Conservation (phyloP, 2,888 invertebrate genomes). For the Machimus rusticus region DNA sequence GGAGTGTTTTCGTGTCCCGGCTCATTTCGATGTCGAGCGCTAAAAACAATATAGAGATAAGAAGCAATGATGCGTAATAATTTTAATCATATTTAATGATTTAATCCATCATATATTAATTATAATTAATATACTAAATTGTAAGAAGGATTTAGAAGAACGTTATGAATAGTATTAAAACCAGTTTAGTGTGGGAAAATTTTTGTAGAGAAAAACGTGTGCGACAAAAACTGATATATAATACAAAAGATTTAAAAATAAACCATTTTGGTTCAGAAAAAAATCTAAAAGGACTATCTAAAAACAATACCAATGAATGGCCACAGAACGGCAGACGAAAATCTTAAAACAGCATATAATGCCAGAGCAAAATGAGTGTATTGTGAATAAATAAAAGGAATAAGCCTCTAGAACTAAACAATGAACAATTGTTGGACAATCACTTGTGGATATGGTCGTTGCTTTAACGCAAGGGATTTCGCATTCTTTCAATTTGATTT, state of each 20-base stretch:
- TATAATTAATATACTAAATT: neutral
- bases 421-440: neutral
- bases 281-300: neutral
- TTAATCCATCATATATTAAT: neutral
- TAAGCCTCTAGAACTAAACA: neutral
- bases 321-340: neutral
- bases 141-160: neutral
- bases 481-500: neutral
- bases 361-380: neutral
- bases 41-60: no score
- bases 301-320: neutral
- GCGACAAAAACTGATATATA: neutral
- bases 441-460: neutral
- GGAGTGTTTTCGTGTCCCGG: no score
- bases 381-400: neutral
- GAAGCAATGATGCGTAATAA: neutral
- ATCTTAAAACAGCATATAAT: neutral
- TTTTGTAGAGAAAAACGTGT: neutral
- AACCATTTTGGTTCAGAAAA: neutral
- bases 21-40: no score
- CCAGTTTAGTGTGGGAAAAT: neutral
- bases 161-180: neutral
- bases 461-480: neutral
- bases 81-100: neutral
- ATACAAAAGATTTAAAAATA: neutral